Conservation (phyloP, 1,140 invertebrate species). For the Radopholus similis region DNA sequence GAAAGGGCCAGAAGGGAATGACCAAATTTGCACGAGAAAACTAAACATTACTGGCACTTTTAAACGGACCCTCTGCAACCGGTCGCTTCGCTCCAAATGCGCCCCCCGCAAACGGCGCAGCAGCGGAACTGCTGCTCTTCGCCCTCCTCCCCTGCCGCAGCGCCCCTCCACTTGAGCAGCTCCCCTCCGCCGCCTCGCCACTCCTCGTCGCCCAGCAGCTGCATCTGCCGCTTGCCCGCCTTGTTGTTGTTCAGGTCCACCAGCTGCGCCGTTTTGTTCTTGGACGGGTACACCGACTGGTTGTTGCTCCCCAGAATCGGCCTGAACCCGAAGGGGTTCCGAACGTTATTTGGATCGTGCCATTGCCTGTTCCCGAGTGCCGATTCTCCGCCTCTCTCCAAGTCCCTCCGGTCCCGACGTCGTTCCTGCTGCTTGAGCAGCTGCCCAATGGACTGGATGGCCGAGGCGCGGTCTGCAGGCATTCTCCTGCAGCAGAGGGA, state of each 20-base stretch:
- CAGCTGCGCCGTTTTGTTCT: neutral
- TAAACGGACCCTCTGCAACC: too few species aligned
- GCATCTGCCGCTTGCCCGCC: neutral
- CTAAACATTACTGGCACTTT: too few species aligned
- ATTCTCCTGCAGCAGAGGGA: too few species aligned
- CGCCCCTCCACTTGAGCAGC: neutral
- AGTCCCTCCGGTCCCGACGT: neutral
- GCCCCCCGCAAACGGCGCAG: slow-evolving; percentile 11
- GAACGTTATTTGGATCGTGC: too few species aligned
- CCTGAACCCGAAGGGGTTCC: too few species aligned
- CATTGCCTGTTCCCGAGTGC: neutral
- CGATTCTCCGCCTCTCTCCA: neutral
- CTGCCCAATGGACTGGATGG: neutral
- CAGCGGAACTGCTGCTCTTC: slow-evolving; percentile 1
- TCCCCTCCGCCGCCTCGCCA: too few species aligned
- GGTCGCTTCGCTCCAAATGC: slow-evolving; percentile 9
- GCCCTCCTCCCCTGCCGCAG: neutral
- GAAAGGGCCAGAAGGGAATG: too few species aligned
- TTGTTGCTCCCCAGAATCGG: neutral
- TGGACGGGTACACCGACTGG: too few species aligned
- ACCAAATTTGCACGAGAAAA: too few species aligned
- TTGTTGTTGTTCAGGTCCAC: neutral
- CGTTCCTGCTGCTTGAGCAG: neutral
- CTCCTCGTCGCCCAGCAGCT: too few species aligned
- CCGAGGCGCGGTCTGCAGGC: neutral